phyloP scores from a whole-genome alignment of 2,113 vertebrate species.

The Pomatostomus ruficeps region DNA sequence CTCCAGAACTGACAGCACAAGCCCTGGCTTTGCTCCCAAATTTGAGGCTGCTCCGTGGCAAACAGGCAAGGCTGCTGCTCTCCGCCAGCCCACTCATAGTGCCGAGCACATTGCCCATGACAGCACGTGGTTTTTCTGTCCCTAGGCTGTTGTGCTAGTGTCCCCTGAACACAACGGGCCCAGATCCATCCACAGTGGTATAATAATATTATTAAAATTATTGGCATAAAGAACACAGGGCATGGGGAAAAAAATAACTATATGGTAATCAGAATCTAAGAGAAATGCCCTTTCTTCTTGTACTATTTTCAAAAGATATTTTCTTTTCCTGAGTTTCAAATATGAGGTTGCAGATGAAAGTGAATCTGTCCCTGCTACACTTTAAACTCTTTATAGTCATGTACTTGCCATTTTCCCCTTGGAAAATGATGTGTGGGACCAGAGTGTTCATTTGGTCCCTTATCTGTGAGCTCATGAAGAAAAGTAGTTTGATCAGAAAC shows the following conservation, averaged over 20 bases:
- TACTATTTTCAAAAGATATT: not conserved
- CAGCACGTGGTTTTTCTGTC: constrained; percentile 31
- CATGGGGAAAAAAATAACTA: not conserved
- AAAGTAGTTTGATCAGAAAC: constrained; percentile 27
- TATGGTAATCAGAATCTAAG: not conserved
- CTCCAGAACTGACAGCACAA: constrained; percentile 28
- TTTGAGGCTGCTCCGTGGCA: not conserved
- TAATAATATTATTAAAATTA: constrained; percentile 52
- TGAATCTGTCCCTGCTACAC: not conserved
- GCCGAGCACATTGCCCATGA: constrained; percentile 17
- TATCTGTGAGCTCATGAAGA: constrained; percentile 44
- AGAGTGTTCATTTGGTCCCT: not conserved
- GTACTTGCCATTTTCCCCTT: not conserved
- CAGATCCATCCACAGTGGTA: constrained; percentile 5
- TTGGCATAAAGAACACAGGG: constrained; percentile 24
- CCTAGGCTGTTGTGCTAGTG: constrained; percentile 45
- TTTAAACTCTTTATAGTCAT: not conserved
- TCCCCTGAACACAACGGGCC: constrained; percentile 8
- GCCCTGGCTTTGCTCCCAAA: constrained; percentile 26
- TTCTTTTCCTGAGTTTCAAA: not conserved
- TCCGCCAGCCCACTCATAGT: constrained; percentile 20
- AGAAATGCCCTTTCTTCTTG: not conserved
- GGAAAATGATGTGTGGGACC: not conserved
- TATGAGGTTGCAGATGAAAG: not conserved
- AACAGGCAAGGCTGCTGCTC: constrained; percentile 11